Base-by-base conservation (phyloP, 2,888 invertebrate genomes). In the Lithophane ornitopus region DNA sequence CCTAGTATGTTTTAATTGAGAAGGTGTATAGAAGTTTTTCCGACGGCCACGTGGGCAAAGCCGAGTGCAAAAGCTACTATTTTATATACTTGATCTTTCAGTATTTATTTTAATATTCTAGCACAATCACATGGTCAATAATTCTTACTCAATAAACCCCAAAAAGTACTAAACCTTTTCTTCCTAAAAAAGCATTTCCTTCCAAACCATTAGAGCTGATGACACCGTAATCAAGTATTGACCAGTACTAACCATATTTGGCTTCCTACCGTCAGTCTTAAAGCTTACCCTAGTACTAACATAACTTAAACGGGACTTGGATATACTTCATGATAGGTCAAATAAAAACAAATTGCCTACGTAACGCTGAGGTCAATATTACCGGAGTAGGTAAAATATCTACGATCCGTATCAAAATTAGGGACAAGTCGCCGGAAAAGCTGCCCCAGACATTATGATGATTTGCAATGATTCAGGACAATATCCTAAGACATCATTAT, bases 281-380 rank as follows among this genome's bases (percentile, higher is more conserved):
- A 76, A 76, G 12, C 39, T 54, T 52, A 62, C 63, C 63, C 34
- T 19, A 76, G 26, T 39, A 46, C 22, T 76, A 34, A 59, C n/a
- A 74, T 74, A 65, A 75, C 76, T 66, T 46, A 28, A 4, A 49
- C 1, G 28, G 22, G 22, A 56, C 65, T 26, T 22, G 52, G 46
- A 56, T 56, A 56, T 56, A 39, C 65, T 75, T 75, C 75, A 75
- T 46, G 74, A 65, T 74, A 34, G 75, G 65, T 75, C 65, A 75
- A 46, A 75, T 75, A 75, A 75, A 74, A 75, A 65, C 39, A 12
- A 65, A 75, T 46, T 39, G 8, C 44, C 19, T 19, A 12, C n/a
- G 26, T 74, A 44, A 63, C 9, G 26, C 26, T 39, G 22, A 44
- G 26, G 19, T 54, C 26, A 41, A 74, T 61, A 14, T 74, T 74